A percentile compares a stretch with the other conserved stretches of the same genome.
These are phyloP conservation scores for Gambusia affinis DNA, from an alignment of 2,113 vertebrate genomes.

Conservation along the genomic window DNA sequence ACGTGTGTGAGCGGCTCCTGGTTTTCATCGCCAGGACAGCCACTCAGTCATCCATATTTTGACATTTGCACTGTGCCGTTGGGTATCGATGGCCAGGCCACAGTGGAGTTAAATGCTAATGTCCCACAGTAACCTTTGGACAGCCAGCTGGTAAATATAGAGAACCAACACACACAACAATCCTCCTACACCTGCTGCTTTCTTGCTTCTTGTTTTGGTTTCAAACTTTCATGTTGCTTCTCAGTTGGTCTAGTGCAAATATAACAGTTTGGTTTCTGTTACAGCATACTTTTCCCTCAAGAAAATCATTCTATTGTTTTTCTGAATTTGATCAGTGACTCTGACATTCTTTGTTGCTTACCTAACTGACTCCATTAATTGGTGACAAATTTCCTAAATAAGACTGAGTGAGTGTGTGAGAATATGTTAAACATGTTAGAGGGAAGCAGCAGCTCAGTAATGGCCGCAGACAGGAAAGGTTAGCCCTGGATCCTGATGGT, in stretches of 20 bases:
- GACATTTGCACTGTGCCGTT: constrained; percentile 64
- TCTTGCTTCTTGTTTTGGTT: neutral
- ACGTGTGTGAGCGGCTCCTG: constrained; percentile 12
- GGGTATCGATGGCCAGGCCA: constrained; percentile 35
- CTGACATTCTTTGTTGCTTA: neutral
- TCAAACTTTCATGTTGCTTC: neutral
- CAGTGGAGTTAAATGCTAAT: constrained; percentile 49
- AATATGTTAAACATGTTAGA: neutral
- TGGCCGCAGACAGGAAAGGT: constrained; percentile 57
- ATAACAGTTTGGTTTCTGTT: neutral
- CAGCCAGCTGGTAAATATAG: constrained; percentile 45
- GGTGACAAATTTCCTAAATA: too few relatives aligned
- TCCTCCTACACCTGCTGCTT: neutral
- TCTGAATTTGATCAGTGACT: neutral
- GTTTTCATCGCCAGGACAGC: constrained; percentile 25
- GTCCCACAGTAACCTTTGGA: constrained; percentile 55
- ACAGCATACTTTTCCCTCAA: too few relatives aligned
- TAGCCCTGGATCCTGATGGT: constrained; percentile 37
- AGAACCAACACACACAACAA: neutral
- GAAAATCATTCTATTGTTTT: too few relatives aligned
- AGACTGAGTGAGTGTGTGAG: too few relatives aligned
- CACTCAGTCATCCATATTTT: constrained; percentile 44
- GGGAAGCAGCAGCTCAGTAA: constrained; percentile 52
- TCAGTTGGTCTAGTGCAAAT: neutral
- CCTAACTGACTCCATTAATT: too few relatives aligned